Evolutionary conservation across 2,888 invertebrate species (phyloP).

Genomic region (Mythimna ferrago): DNA sequence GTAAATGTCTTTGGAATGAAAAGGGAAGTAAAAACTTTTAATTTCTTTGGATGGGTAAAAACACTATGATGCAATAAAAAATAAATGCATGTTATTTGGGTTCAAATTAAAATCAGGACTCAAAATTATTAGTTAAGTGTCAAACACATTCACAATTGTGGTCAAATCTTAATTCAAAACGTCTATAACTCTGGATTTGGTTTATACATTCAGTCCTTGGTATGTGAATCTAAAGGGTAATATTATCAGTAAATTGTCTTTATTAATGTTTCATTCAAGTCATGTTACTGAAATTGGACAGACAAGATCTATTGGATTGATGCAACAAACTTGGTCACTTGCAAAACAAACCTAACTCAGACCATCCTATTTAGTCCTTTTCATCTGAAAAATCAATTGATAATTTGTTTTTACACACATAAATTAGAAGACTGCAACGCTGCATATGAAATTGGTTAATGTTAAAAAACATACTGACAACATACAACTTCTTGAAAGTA

Average conservation of each 20-base stretch:
- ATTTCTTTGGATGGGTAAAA: constrained; percentile 5
- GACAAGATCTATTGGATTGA: neutral
- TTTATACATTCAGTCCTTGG: too few species aligned
- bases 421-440: neutral
- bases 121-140: constrained; percentile 31
- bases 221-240: constrained; percentile 11
- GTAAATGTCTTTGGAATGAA: neutral
- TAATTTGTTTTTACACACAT: constrained; percentile 29
- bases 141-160: constrained; percentile 27
- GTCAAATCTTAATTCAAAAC: constrained; percentile 9
- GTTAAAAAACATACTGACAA: neutral
- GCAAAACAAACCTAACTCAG: constrained; percentile 77
- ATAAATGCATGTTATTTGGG: constrained; percentile 27
- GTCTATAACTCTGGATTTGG: too few species aligned
- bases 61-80: constrained; percentile 3
- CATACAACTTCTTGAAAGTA: too few species aligned
- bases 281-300: constrained; percentile 12
- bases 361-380: constrained; percentile 77
- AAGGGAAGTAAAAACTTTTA: constrained; percentile 10
- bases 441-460: neutral
- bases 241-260: constrained; percentile 16
- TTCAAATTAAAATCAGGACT: constrained; percentile 15
- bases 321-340: constrained; percentile 29
- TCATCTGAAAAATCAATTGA: constrained; percentile 83
- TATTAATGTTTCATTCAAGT: constrained; percentile 25